Evolutionary conservation across 2,797 vertebrate species (phyloP).

Genomic region (Margarornis squamiger): DNA sequence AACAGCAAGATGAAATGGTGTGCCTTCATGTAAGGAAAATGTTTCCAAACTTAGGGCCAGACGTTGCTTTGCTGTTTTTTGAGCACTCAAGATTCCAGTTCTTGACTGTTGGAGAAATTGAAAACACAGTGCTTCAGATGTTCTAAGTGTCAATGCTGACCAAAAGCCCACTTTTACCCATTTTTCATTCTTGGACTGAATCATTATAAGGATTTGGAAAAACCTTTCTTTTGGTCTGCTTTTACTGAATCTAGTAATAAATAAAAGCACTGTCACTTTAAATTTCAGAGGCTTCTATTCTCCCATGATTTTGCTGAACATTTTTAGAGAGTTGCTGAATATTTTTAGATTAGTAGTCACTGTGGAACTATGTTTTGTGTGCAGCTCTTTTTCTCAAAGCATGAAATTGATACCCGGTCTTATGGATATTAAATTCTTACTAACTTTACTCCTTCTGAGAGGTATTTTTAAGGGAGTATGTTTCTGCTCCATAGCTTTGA

Average conservation of each 20-base stretch:
- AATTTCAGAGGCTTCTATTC: conserved; percentile 33
- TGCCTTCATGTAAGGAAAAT: not conserved
- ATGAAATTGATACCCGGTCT: not conserved
- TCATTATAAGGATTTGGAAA: not conserved
- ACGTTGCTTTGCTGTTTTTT: not conserved
- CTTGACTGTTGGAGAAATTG: not conserved
- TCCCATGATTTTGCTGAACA: conserved; percentile 50
- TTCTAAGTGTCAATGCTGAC: not conserved
- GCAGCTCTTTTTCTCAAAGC: not conserved
- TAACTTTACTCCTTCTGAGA: not conserved
- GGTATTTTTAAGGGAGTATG: not conserved
- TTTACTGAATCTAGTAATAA: not conserved
- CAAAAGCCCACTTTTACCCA: not conserved
- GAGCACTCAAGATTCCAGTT: not conserved
- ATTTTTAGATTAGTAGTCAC: conserved; percentile 67
- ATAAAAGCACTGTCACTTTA: conserved; percentile 44
- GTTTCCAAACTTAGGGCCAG: not conserved
- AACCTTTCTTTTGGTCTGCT: not conserved
- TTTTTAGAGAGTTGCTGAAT: conserved; percentile 60
- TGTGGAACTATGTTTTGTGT: conserved; percentile 24
- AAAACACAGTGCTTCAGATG: not conserved
- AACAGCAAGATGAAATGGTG: not conserved
- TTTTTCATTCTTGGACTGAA: not conserved
- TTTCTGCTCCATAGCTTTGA: conserved; percentile 83
- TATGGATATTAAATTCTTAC: not conserved